These are phyloP conservation scores for Euglossa dilemma DNA, from an alignment of 1,140 invertebrate species.

Conservation along the genomic window DNA sequence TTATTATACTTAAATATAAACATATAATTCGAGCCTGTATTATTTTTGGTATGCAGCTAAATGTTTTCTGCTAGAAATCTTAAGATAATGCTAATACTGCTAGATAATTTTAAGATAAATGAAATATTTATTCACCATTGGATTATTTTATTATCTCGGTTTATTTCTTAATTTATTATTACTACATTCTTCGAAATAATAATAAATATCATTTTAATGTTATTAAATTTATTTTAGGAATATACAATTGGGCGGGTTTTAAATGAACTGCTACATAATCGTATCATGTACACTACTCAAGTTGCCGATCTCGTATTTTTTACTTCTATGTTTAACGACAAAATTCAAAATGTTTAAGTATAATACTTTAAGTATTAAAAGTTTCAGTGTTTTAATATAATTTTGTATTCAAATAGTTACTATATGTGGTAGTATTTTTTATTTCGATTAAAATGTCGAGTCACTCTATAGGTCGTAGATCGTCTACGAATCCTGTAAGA, in stretches of 20 bases:
- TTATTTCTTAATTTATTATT: not conserved
- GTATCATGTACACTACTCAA: not conserved
- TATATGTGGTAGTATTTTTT: not conserved
- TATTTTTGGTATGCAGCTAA: not conserved
- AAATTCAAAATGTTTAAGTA: constrained; percentile 16
- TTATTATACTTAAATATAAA: too few species aligned
- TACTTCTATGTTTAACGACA: not conserved
- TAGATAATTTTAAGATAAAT: not conserved
- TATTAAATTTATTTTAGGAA: not conserved
- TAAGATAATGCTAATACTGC: not conserved
- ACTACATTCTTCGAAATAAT: not conserved
- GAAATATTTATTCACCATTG: not conserved
- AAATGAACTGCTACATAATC: not conserved
- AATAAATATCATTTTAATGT: not conserved
- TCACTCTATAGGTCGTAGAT: constrained; percentile 64
- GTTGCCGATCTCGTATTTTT: not conserved
- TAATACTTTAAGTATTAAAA: not conserved
- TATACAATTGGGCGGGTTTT: not conserved
- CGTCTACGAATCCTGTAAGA: constrained; percentile 68
- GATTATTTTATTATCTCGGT: not conserved
- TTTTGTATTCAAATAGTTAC: not conserved
- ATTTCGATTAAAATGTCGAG: constrained; percentile 52
- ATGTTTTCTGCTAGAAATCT: not conserved
- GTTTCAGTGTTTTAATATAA: not conserved
- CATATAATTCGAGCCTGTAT: too few species aligned